A percentile compares a stretch with the other conserved stretches of the same genome.
Conservation (phyloP, 2,888 invertebrate species). For the Salpingus planirostris region DNA sequence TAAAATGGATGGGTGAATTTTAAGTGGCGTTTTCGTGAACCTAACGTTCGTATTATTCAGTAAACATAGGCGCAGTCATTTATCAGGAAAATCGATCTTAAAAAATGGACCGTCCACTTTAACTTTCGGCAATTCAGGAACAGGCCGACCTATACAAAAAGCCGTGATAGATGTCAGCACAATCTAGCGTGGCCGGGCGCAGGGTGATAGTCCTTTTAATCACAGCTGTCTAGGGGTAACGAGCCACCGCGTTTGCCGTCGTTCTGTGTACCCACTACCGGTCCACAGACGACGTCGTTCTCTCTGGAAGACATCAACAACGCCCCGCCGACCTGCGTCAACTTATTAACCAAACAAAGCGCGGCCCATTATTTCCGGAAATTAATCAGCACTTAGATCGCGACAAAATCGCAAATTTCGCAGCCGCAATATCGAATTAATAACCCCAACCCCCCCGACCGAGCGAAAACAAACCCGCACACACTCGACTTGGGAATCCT, state of each 20-base stretch:
- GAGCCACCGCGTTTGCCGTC: constrained; percentile 13
- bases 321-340: no score
- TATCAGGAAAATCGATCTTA: constrained; percentile 20
- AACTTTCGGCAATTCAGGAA: constrained; percentile 19
- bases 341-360: no score
- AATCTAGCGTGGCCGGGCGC: constrained; percentile 17
- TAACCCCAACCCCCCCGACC: no score
- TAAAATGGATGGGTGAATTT: constrained; percentile 16
- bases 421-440: no score
- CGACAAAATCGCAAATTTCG: no score
- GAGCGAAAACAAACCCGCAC: no score
- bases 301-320: no score
- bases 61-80: constrained; percentile 17
- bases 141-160: constrained; percentile 18
- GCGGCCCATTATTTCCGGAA: no score
- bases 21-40: constrained; percentile 15
- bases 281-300: constrained; percentile 8
- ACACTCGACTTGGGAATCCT: no score
- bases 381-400: no score
- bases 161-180: constrained; percentile 19
- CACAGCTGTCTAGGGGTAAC: constrained; percentile 18
- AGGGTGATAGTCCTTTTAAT: constrained; percentile 19
- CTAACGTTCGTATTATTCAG: constrained; percentile 17
- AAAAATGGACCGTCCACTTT: constrained; percentile 20
- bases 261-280: constrained; percentile 9